Base-by-base conservation (phyloP, 1,140 invertebrate genomes). In the Scaptomyza hsui region DNA sequence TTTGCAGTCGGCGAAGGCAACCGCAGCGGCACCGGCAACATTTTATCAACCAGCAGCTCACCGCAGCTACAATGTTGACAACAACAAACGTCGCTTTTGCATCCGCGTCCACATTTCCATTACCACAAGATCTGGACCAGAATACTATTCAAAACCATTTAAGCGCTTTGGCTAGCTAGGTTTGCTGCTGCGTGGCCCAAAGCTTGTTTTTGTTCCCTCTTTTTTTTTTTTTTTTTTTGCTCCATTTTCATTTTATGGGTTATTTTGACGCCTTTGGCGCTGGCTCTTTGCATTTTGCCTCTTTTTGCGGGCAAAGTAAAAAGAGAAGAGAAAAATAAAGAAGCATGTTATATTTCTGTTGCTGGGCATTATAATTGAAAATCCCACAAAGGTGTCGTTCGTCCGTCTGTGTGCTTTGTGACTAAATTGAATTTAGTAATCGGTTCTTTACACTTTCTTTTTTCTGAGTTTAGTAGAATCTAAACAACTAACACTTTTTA, bases 351-450 rank as follows among this genome's bases (percentile, higher is more conserved):
- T 78, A 81, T 86, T 86, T 86, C 81, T 78, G 70, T 74, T 64
- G 64, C 41, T 53, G 64, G 64, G 78, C 70, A 73, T 81, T 86
- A 86, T 86, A 86, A 86, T 86, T 86, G 81, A 81, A 85, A 86
- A 81, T 81, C 70, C 77, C 74, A 86, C 82, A 86, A 86, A 86
- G 81, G 82, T 86, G 81, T 86, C 79, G 26, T 29, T 7, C 26
- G 3, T 4, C 21, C 26, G 73, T 74, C 78, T 67, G 57, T 67
- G 55, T 68, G 81, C 81, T 86, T 86, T 86, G 81, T 88, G 81
- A 81, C 82, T 86, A 86, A 86, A 86, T 86, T 86, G 78, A 86
- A 88, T 86, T 86, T 86, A 86, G 81, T 86, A 81, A 86, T 88
- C 82, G 81, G 59, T 86, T 86, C 86, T 81, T 88, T 78, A 67